Percentiles rank a stretch among this genome's conserved stretches.
phyloP scores from a whole-genome alignment of 30 jellyfish, hydroid and myxozoan genomes.

The Aurelia aurita complex sp. Pacific region DNA sequence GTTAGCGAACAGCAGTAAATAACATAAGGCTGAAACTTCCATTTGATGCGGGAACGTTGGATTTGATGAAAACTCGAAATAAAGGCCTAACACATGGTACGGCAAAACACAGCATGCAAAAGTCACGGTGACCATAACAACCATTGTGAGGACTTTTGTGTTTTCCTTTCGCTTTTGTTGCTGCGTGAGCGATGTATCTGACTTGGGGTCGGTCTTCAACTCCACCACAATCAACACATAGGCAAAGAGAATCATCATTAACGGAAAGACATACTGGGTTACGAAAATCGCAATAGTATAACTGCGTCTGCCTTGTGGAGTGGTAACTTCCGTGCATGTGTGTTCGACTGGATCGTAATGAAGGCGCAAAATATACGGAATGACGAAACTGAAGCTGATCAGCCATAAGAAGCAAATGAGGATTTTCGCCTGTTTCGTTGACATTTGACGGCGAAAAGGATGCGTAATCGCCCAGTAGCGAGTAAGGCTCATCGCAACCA shows the following conservation, averaged over 20 bases:
- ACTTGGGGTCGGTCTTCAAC: conserved; percentile 44
- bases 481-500: conserved; percentile 91
- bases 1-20: conserved; percentile 75
- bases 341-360: conserved; percentile 32
- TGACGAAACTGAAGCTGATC: conserved; percentile 77
- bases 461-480: conserved; percentile 95
- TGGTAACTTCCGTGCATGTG: conserved; percentile 62
- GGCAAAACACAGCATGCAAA: conserved; percentile 94
- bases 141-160: conserved; percentile 84
- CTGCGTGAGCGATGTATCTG: conserved; percentile 52
- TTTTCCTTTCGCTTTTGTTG: conserved; percentile 77
- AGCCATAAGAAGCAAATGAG: conserved; percentile 84
- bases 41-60: conserved; percentile 40
- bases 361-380: conserved; percentile 83
- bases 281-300: conserved; percentile 89
- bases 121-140: conserved; percentile 83
- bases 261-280: conserved; percentile 87
- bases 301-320: conserved; percentile 69
- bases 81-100: conserved; percentile 76
- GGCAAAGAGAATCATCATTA: conserved; percentile 77
- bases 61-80: conserved; percentile 58
- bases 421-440: conserved; percentile 78
- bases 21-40: conserved; percentile 52
- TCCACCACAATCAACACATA: conserved; percentile 75
- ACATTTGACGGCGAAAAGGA: conserved; percentile 93